These are phyloP conservation scores for Steinernema scapterisci DNA, from an alignment of 2,888 invertebrate species.

Conservation along the genomic window DNA sequence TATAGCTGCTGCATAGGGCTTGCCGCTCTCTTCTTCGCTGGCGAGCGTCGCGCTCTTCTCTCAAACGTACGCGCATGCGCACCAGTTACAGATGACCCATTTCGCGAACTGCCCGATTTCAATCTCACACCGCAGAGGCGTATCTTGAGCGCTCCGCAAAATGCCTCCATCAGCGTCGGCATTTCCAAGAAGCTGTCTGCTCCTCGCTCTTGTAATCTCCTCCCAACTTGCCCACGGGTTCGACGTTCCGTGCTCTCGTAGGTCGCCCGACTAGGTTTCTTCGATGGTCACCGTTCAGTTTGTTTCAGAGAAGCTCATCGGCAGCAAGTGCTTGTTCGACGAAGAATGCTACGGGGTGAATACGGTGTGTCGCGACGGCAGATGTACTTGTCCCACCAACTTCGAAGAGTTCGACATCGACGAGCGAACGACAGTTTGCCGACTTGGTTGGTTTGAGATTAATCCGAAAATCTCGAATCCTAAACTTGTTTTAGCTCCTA, in stretches of 20 bases:
- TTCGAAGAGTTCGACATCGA: conserved; percentile 66
- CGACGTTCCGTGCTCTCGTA: conserved; percentile 66
- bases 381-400: conserved; percentile 67
- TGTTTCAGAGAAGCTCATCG: conserved; percentile 64
- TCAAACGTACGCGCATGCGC: conserved; percentile 30
- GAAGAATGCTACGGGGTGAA: conserved; percentile 68
- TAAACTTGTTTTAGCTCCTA: conserved; percentile 57
- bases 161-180: neutral
- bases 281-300: neutral
- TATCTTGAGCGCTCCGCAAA: conserved; percentile 20
- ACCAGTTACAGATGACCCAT: conserved; percentile 22
- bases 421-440: conserved; percentile 59
- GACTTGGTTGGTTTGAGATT: conserved; percentile 55
- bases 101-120: conserved; percentile 13
- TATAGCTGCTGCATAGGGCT: neutral
- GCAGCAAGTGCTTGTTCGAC: conserved; percentile 63
- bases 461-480: conserved; percentile 18
- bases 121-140: conserved; percentile 16
- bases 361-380: conserved; percentile 61
- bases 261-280: conserved; percentile 34
- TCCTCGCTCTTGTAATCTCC: conserved; percentile 14
- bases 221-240: conserved; percentile 42
- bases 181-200: conserved; percentile 31
- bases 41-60: conserved; percentile 6
- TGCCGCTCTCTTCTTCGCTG: conserved; percentile 4